Conservation (phyloP, 2,113 vertebrate genomes). For the Fregata magnificens region DNA sequence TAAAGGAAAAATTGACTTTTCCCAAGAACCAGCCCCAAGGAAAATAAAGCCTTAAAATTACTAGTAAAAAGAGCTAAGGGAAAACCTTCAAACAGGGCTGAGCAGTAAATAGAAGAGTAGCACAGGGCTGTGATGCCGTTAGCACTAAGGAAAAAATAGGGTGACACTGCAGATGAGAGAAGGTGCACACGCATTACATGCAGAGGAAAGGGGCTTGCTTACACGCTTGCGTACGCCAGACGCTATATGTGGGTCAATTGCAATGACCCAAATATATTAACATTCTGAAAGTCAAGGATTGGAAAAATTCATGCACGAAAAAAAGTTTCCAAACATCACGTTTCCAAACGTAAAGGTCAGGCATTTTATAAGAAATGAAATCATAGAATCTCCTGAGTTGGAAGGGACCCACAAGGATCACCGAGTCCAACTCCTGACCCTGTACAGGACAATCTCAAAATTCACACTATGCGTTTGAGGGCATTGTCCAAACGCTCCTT, state of each 20-base stretch:
- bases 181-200: too few species aligned
- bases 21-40: not conserved
- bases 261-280: not conserved
- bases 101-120: not conserved
- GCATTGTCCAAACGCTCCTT: too few species aligned
- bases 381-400: too few species aligned
- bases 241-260: not conserved
- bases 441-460: too few species aligned
- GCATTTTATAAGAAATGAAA: not conserved
- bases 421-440: too few species aligned
- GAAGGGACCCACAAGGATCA: too few species aligned
- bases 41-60: not conserved
- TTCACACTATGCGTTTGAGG: too few species aligned
- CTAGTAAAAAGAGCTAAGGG: not conserved
- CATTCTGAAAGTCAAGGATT: not conserved
- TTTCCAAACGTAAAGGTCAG: not conserved
- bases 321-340: fast-evolving
- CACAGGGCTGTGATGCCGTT: not conserved
- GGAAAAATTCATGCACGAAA: not conserved
- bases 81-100: not conserved
- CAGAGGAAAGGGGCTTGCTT: not conserved
- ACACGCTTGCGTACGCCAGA: fast-evolving
- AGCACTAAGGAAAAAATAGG: not conserved
- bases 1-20: not conserved
- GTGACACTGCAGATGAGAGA: not conserved